Conservation (phyloP, 2,113 vertebrate genomes). For the Stegastes partitus region DNA sequence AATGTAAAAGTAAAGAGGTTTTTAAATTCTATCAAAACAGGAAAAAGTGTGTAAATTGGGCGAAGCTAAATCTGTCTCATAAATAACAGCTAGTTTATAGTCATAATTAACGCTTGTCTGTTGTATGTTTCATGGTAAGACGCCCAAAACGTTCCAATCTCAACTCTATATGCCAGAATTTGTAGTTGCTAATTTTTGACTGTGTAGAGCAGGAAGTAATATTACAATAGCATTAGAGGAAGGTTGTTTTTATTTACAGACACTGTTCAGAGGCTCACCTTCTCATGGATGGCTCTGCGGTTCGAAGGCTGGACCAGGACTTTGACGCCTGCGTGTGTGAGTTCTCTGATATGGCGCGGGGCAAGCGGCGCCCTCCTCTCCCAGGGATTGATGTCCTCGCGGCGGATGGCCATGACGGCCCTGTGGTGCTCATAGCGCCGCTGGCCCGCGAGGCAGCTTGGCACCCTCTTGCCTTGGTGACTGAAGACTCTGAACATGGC, state of each 20-base stretch:
- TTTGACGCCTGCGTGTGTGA: constrained; percentile 93
- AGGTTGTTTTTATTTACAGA: not conserved
- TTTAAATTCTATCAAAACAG: no score
- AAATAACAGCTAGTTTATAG: no score
- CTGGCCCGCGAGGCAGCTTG: constrained; percentile 45
- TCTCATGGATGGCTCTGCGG: constrained; percentile 94
- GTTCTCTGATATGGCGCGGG: constrained; percentile 91
- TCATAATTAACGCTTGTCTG: no score
- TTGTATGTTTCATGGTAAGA: no score
- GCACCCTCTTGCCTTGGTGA: constrained; percentile 60
- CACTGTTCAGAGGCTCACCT: constrained; percentile 78
- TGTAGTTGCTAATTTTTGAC: no score
- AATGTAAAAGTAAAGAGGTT: no score
- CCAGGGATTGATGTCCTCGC: constrained; percentile 96
- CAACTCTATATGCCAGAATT: no score
- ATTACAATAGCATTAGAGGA: no score
- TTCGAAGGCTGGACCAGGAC: constrained; percentile 97
- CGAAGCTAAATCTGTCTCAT: no score
- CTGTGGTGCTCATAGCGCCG: constrained; percentile 80
- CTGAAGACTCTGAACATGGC: constrained; percentile 88
- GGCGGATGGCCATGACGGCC: constrained; percentile 90
- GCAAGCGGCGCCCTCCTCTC: constrained; percentile 95
- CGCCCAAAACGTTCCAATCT: no score
- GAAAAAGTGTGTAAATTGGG: no score
- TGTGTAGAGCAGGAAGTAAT: no score